These are phyloP conservation scores for Caenorhabditis sp. DNA, from an alignment of 2,888 invertebrate genomes.

Conservation along the genomic window DNA sequence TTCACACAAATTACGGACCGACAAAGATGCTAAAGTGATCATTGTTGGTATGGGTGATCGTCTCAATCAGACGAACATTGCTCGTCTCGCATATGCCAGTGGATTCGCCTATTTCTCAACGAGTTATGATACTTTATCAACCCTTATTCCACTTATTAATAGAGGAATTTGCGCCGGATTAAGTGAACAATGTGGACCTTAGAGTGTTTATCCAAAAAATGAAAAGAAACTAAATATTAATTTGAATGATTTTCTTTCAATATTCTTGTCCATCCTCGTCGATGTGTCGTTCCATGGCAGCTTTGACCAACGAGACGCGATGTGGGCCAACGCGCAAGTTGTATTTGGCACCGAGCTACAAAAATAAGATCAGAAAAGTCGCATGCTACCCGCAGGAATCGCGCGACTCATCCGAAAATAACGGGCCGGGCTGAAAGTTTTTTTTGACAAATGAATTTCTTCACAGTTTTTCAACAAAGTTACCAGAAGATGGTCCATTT, in stretches of 20 bases:
- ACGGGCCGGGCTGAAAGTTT: no score
- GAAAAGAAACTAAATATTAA: background rate
- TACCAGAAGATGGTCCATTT: no score
- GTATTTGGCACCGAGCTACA: constrained; percentile 47
- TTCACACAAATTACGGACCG: constrained; percentile 43
- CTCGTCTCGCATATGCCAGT: constrained; percentile 40
- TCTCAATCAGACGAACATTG: constrained; percentile 33
- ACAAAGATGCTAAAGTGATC: constrained; percentile 50
- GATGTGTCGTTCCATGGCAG: constrained; percentile 30
- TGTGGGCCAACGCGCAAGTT: constrained; percentile 49
- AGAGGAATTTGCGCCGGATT: constrained; percentile 44
- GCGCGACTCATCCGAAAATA: no score
- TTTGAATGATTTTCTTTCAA: background rate
- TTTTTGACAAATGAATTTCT: no score
- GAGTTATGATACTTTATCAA: constrained; percentile 31
- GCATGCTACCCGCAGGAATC: background rate
- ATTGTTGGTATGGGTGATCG: constrained; percentile 45
- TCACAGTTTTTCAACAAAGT: no score
- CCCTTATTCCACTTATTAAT: constrained; percentile 37
- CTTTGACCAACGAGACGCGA: constrained; percentile 44
- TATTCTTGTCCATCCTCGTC: constrained; percentile 37
- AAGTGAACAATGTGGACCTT: constrained; percentile 36
- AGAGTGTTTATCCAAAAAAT: background rate
- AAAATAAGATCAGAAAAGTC: background rate
- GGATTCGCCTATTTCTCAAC: constrained; percentile 48